Conservation (phyloP, 2,797 vertebrate genomes). For the Eulemur albifrons region DNA sequence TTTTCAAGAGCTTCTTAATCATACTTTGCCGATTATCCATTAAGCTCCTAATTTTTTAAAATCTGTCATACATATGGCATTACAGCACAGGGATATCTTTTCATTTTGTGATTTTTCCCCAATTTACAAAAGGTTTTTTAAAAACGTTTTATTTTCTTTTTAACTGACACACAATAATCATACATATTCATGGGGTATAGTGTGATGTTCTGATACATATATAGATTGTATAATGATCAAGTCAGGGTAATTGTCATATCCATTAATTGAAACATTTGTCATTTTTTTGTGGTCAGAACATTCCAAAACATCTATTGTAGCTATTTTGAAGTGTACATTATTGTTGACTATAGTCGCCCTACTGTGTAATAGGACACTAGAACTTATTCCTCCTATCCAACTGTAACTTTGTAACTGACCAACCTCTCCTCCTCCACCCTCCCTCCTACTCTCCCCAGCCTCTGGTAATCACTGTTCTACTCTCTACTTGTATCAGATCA, state of each 20-base stretch:
- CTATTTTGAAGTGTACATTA: neutral
- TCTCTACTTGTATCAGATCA: neutral
- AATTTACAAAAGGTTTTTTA: neutral
- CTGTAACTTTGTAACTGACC: neutral
- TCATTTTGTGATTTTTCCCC: neutral
- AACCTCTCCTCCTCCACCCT: neutral
- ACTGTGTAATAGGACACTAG: neutral
- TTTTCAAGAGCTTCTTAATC: neutral
- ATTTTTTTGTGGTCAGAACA: neutral
- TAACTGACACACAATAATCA: neutral
- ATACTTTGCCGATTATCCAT: neutral
- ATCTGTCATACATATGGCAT: neutral
- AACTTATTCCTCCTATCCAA: neutral
- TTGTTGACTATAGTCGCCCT: neutral
- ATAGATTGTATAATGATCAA: neutral
- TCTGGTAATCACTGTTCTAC: neutral
- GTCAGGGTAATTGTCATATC: neutral
- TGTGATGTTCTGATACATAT: neutral
- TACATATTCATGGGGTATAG: neutral
- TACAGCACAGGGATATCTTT: neutral
- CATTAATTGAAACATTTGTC: neutral
- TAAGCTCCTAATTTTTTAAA: neutral
- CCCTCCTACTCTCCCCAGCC: neutral
- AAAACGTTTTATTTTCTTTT: neutral
- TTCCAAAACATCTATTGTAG: neutral